Conservation (phyloP, 2,888 invertebrate species). For the Lasiommata megera region DNA sequence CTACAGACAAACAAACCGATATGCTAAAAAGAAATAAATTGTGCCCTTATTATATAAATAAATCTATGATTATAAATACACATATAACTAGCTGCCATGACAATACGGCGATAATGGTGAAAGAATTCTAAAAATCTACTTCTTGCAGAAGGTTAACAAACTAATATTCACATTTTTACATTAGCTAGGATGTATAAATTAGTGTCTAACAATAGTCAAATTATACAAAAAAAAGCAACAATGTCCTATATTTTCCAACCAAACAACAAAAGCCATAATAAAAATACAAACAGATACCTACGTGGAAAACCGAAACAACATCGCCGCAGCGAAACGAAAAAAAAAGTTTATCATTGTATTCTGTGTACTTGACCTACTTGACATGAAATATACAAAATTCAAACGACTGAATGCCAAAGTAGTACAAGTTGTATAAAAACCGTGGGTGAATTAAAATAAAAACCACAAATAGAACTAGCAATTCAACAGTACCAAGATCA, state of each 20-base stretch:
- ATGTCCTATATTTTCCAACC: background rate
- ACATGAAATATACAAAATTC: constrained; percentile 16
- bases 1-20: no score
- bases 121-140: no score
- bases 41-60: no score
- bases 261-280: background rate
- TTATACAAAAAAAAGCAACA: background rate
- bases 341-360: background rate
- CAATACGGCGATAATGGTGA: no score
- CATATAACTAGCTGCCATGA: no score
- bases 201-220: no score
- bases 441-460: constrained; percentile 16
- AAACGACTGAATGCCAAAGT: constrained; percentile 16
- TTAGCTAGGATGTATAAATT: no score
- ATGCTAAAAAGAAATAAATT: no score
- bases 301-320: background rate
- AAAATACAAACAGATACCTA: constrained; percentile 1
- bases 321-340: background rate
- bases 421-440: constrained; percentile 12
- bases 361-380: constrained; percentile 19
- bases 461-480: constrained; percentile 19
- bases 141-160: no score
- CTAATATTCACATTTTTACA: no score
- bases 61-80: no score
- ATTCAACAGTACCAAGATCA: constrained; percentile 9